Base-by-base conservation (phyloP, 1,140 invertebrate species). In the Papilio glaucus region DNA sequence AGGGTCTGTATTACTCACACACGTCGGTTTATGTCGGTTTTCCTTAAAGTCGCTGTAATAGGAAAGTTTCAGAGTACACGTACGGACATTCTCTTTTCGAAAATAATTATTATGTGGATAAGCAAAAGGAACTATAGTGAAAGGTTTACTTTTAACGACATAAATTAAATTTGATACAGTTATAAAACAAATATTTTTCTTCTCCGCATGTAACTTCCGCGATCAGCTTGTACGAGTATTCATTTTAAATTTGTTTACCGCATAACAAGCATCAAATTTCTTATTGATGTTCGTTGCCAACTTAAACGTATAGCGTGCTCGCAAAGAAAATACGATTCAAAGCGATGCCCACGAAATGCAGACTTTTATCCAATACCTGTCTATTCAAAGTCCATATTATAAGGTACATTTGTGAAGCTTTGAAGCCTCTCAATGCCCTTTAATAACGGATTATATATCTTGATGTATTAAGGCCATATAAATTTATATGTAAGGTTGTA, bases 221-320 rank as follows among this genome's bases (percentile, higher is more conserved):
- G 0, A 18, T 4, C 9, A 10, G 1, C 9, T 21, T 10, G 18
- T 53, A 10, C 7, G 12, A 42, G n/a, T n/a, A 53, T 53, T 53
- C 18, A 53, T 53, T 53, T 53, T 53, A 53, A 53, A 53, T 53
- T 24, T 53, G 21, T 24, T 57, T 57, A 57, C 21, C 10, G 21
- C 15, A 57, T 26, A 12, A 10, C 62, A 41, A 38, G 62, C 4
- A 10, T 39, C 33, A 10, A 18, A 18, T 62, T 37, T 6, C 33
- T 41, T 63, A 63, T 63, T 39, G 61, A 63, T 38, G n/a, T 63
- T 63, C 33, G 9, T 18, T 65, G 29, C 62, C 62, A 39, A 38
- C 18, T 21, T n/a, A 65, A 65, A 39, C 39, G 18, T 7, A 65
- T 65, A 37, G 62, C 62, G 37, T 63, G 61, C 33, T 13, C 33